A percentile compares a stretch with the other conserved stretches of the same genome.
These are phyloP conservation scores for Puma concolor DNA, from an alignment of 2,113 vertebrate genomes.

Conservation along the genomic window DNA sequence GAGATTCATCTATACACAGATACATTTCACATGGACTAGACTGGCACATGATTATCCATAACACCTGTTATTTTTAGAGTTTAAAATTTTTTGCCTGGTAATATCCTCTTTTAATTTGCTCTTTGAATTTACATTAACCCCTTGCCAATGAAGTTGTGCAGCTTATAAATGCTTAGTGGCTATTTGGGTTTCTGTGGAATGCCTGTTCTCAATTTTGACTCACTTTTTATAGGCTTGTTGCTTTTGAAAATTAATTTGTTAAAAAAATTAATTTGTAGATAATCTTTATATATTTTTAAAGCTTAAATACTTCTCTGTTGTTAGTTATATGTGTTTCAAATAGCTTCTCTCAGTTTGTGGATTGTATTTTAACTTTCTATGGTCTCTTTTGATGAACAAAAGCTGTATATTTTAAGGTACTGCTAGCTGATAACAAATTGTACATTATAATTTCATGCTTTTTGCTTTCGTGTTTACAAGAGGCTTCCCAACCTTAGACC, in stretches of 20 bases:
- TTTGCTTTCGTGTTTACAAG: not conserved
- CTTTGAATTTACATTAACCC: not conserved
- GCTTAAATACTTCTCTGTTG: not conserved
- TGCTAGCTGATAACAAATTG: not conserved
- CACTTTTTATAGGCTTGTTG: constrained; percentile 5
- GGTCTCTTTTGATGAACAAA: not conserved
- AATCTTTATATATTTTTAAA: constrained; percentile 15
- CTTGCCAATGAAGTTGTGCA: not conserved
- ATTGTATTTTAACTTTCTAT: not conserved
- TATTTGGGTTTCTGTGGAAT: not conserved
- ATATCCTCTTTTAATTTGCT: not conserved
- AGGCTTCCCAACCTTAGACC: not conserved
- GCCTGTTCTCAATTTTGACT: not conserved
- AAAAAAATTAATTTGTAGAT: not conserved
- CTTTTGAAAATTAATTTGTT: constrained; percentile 29
- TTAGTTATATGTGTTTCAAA: not conserved
- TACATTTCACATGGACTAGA: not conserved
- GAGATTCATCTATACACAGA: not conserved
- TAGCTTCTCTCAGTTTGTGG: not conserved
- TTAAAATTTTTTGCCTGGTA: not conserved
- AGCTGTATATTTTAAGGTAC: not conserved
- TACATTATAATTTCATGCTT: not conserved
- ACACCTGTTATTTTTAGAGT: not conserved
- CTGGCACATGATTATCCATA: not conserved
- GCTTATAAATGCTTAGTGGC: not conserved